phyloP scores from a whole-genome alignment of 2,888 invertebrate genomes.

The Drosophila acutilabella region DNA sequence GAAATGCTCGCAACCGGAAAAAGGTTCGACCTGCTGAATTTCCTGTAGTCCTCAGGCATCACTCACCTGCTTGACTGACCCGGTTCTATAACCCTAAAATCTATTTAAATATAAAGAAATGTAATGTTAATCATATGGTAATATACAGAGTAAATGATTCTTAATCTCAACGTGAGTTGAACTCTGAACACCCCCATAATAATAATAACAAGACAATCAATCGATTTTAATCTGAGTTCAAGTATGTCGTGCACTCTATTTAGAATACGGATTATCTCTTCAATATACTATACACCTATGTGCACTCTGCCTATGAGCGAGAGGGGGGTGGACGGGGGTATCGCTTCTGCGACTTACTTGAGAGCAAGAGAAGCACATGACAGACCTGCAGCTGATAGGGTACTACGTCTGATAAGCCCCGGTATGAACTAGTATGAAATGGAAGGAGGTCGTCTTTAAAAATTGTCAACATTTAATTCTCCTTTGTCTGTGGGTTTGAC shows the following conservation, averaged over 20 bases:
- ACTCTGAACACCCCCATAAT: constrained; percentile 47
- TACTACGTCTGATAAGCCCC: constrained; percentile 47
- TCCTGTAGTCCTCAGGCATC: constrained; percentile 22
- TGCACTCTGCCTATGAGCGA: too few relatives aligned
- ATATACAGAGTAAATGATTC: neutral
- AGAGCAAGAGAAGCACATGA: constrained; percentile 25
- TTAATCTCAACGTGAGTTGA: constrained; percentile 34
- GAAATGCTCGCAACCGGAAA: constrained; percentile 25
- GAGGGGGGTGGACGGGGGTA: neutral
- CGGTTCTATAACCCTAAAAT: constrained; percentile 18
- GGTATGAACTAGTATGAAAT: neutral
- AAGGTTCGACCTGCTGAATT: constrained; percentile 38
- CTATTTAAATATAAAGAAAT: neutral
- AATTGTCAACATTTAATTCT: constrained; percentile 4
- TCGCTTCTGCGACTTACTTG: constrained; percentile 15
- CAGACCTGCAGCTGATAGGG: constrained; percentile 48
- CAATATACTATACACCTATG: constrained; percentile 5
- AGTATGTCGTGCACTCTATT: constrained; percentile 34
- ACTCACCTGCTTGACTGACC: constrained; percentile 40
- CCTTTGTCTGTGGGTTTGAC: constrained; percentile 5
- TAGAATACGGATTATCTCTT: constrained; percentile 51
- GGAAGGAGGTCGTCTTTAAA: constrained; percentile 43
- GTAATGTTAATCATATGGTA: neutral
- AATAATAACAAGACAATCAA: constrained; percentile 45
- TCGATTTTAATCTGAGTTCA: constrained; percentile 46